A percentile compares a stretch with the other conserved stretches of the same genome.
Conservation (phyloP, 1,140 invertebrate species). For the Temnothorax longispinosus region DNA sequence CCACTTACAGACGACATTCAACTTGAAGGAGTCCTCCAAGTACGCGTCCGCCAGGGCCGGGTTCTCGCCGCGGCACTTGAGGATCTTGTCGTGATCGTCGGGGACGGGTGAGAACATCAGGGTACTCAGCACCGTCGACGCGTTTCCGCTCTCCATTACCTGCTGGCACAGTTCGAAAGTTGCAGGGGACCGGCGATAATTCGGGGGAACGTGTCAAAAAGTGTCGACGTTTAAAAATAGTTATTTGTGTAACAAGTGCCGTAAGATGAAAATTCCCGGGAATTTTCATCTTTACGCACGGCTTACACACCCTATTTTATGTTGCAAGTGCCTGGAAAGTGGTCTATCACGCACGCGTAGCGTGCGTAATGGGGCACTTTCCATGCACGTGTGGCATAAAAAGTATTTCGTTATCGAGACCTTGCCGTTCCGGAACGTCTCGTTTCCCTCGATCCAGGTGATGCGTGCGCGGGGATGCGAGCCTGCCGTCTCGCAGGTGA, state of each 20-base stretch:
- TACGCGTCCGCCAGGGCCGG: constrained; percentile 89
- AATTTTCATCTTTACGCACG: too few relatives aligned
- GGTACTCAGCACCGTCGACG: constrained; percentile 91
- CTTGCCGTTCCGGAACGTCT: constrained; percentile 90
- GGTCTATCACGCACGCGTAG: too few relatives aligned
- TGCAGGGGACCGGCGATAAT: neutral
- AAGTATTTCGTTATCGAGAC: constrained; percentile 85
- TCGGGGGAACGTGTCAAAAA: neutral
- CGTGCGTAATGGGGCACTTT: too few relatives aligned
- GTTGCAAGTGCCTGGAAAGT: too few relatives aligned
- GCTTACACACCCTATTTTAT: too few relatives aligned
- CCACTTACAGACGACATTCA: constrained; percentile 95
- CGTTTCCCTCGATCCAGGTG: constrained; percentile 93
- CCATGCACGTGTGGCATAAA: too few relatives aligned
- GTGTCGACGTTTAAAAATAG: too few relatives aligned
- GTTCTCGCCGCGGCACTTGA: constrained; percentile 95
- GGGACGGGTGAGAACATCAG: constrained; percentile 92
- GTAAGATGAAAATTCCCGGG: too few relatives aligned
- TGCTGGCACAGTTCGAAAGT: constrained; percentile 75
- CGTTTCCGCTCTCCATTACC: constrained; percentile 89
- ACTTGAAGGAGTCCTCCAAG: constrained; percentile 92
- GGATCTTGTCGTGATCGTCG: constrained; percentile 92
- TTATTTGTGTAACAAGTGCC: too few relatives aligned
- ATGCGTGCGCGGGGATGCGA: constrained; percentile 93
- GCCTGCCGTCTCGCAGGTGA: constrained; percentile 92